Evolutionary conservation across 2,888 invertebrate genomes (phyloP), one percentile per base, ranked within the genome.

Genomic region (Sthenelais limicola): DNA sequence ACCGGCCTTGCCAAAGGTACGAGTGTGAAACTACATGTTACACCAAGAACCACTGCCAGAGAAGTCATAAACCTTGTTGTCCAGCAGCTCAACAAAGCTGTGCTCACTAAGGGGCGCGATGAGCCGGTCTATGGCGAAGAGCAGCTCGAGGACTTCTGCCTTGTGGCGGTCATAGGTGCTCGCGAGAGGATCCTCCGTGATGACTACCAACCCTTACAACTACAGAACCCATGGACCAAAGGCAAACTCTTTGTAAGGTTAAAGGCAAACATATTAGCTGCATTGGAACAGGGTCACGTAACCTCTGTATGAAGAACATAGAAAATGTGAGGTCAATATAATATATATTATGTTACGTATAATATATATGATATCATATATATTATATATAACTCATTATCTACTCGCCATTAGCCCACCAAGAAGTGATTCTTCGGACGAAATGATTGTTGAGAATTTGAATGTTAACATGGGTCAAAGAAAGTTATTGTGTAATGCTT

Each of bases 31-130:
- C 90, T 98, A 2, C 96, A 97, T 87, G 95, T 98, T 0, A 97
- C 96, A 0, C 93, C 94, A 0, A 91, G 94, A 80, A 98, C 98
- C 0, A 95, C 97, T 0, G 95, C 97, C 0, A 91, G 96, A 21
- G 98, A 98, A 89, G 96, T 98, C 70, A 95, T 98, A 76, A 94
- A 96, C 88, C 90, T 98, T 76, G 97, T 98, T 28, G 95, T 98
- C 70, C 94, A 96, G 86, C 97, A 98, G 88, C 90, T 98, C 52
- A 97, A 97, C 78, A 82, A 82, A 73, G 83, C 83, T 12, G 81
- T 83, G 70, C 76, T 80, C 9, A 78, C 77, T 54, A 83, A 81
- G 56, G 83, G 83, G 12, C 94, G 93, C 86, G 91, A 93, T 51
- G 94, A 94, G 0, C 96, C 96, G 0, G 93, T 95, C 51, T 89